Conservation (phyloP, 2,113 vertebrate genomes). For the Perca schrenkii region DNA sequence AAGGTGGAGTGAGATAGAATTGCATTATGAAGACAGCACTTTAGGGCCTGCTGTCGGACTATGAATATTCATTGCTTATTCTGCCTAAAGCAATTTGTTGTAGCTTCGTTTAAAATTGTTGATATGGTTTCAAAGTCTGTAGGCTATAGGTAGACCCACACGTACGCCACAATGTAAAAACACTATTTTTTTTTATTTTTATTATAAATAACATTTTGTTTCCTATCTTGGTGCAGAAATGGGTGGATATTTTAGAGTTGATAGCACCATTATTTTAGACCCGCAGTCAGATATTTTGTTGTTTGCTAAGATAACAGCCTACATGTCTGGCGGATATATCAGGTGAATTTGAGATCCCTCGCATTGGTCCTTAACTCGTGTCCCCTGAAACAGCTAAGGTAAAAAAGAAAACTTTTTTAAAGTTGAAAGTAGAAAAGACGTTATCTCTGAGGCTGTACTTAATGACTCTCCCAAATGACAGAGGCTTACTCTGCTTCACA, state of each 20-base stretch:
- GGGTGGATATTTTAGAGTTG: conserved; percentile 18
- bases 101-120: conserved; percentile 63
- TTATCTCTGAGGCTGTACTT: conserved; percentile 60
- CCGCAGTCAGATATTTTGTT: conserved; percentile 28
- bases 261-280: conserved; percentile 36
- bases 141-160: conserved; percentile 35
- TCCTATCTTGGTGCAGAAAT: conserved; percentile 1
- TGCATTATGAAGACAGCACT: conserved; percentile 77
- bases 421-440: conserved; percentile 51
- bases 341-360: conserved; percentile 16
- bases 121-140: conserved; percentile 60
- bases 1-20: conserved; percentile 75
- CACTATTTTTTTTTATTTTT: conserved; percentile 27
- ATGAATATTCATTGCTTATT: conserved; percentile 76
- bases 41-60: conserved; percentile 66
- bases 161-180: conserved; percentile 40
- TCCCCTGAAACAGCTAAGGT: conserved; percentile 34
- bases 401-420: conserved; percentile 51
- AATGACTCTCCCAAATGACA: conserved; percentile 69
- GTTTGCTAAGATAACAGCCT: conserved; percentile 39
- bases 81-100: conserved; percentile 70
- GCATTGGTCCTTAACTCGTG: conserved; percentile 39
- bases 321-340: not conserved
- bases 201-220: conserved; percentile 35
- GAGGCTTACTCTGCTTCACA: conserved; percentile 48